These are phyloP conservation scores for Strigamia transsilvanica DNA, from an alignment of 2,888 invertebrate species.

Conservation along the genomic window DNA sequence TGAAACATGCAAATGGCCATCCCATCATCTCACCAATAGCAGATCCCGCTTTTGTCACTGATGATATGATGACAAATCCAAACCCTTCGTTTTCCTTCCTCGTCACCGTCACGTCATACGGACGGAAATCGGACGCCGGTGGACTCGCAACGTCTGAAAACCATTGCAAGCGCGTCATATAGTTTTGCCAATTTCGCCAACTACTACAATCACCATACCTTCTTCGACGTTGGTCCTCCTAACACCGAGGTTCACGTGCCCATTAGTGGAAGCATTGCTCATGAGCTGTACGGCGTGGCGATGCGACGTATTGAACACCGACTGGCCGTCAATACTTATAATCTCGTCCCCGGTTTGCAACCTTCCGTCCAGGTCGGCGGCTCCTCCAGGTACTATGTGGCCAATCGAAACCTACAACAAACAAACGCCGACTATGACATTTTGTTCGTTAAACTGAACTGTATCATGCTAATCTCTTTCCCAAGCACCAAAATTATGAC, in stretches of 20 bases:
- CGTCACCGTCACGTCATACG: slow-evolving; percentile 91
- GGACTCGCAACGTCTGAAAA: neutral
- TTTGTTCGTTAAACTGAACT: no score
- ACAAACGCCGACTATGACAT: neutral
- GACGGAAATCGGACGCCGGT: slow-evolving; percentile 63
- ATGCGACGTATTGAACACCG: slow-evolving; percentile 86
- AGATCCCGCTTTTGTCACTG: slow-evolving; percentile 85
- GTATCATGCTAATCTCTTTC: no score
- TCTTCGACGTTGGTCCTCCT: slow-evolving; percentile 68
- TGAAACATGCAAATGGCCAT: no score
- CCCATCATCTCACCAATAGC: slow-evolving; percentile 75
- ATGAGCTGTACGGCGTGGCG: slow-evolving; percentile 92
- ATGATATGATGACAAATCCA: slow-evolving; percentile 98
- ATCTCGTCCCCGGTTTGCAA: slow-evolving; percentile 93
- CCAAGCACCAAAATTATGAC: no score
- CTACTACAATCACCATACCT: slow-evolving; percentile 54
- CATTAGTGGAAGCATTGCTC: slow-evolving; percentile 85
- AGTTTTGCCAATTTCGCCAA: no score
- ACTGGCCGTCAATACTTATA: slow-evolving; percentile 88
- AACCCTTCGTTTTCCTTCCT: slow-evolving; percentile 95
- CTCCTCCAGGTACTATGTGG: slow-evolving; percentile 94
- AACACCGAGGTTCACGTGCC: slow-evolving; percentile 83
- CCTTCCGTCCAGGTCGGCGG: slow-evolving; percentile 89
- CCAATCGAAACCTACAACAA: slow-evolving; percentile 83
- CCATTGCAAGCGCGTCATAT: no score